Evolutionary conservation across 2,113 vertebrate species (phyloP).

Genomic region (Steatornis caripensis): DNA sequence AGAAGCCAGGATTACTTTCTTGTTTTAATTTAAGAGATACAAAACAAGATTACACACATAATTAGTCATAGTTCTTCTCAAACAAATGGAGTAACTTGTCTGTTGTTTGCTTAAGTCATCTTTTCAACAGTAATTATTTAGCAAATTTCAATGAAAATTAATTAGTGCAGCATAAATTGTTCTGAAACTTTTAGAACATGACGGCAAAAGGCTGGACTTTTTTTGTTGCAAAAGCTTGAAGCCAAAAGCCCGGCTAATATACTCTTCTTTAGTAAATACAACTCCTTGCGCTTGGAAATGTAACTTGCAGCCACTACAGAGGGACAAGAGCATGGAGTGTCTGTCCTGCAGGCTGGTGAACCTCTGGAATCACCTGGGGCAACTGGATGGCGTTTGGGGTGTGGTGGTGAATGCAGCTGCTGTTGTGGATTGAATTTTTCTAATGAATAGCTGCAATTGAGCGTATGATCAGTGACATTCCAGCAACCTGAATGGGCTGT

Average conservation of each 20-base stretch:
- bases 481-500: constrained; percentile 47
- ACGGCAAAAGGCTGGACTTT: not conserved
- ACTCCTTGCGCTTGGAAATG: not conserved
- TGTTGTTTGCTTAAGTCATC: constrained; percentile 26
- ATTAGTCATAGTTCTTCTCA: not conserved
- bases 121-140: constrained; percentile 26
- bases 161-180: not conserved
- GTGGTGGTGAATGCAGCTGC: constrained; percentile 35
- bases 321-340: not conserved
- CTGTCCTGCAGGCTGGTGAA: not conserved
- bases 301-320: not conserved
- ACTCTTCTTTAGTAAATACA: not conserved
- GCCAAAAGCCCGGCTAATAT: not conserved
- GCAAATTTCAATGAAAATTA: not conserved
- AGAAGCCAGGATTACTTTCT: not conserved
- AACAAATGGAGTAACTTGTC: not conserved
- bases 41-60: not conserved
- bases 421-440: constrained; percentile 28
- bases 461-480: constrained; percentile 53
- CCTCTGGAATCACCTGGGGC: constrained; percentile 42
- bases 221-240: not conserved
- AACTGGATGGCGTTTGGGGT: not conserved
- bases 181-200: not conserved
- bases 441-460: constrained; percentile 59
- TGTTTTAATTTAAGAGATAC: not conserved